A percentile compares a stretch with the other conserved stretches of the same genome.
Evolutionary conservation across 1,140 invertebrate species (phyloP).

Genomic region (Conopomorpha cramerella): DNA sequence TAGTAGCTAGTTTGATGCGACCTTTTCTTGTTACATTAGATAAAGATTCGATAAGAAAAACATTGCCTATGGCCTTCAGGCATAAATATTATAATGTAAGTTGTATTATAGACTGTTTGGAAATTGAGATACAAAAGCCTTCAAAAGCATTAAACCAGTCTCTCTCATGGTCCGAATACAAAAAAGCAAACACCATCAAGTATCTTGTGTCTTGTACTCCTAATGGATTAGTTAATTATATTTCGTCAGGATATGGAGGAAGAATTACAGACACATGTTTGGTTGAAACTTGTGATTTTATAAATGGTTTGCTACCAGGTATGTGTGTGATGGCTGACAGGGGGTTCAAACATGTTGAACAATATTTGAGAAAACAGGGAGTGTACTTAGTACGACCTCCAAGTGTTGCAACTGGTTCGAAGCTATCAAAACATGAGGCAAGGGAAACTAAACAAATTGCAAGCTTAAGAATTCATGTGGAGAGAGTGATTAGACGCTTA

Average conservation of each 20-base stretch:
- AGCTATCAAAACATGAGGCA: constrained; percentile 16
- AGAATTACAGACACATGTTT: constrained; percentile 24
- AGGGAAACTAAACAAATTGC: constrained; percentile 23
- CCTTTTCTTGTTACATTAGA: constrained; percentile 10
- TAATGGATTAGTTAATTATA: constrained; percentile 38
- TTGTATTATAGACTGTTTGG: constrained; percentile 36
- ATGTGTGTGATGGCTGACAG: constrained; percentile 26
- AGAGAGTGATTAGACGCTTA: constrained; percentile 18
- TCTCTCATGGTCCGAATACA: constrained; percentile 51
- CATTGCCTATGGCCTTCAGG: constrained; percentile 23
- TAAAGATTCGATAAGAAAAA: constrained; percentile 7
- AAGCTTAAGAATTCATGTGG: constrained; percentile 20
- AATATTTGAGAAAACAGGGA: constrained; percentile 11
- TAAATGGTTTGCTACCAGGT: constrained; percentile 14
- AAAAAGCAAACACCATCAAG: constrained; percentile 52
- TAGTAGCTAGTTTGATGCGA: constrained; percentile 8
- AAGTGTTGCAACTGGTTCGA: constrained; percentile 19
- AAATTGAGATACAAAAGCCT: constrained; percentile 45
- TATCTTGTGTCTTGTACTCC: constrained; percentile 50
- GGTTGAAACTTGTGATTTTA: constrained; percentile 27
- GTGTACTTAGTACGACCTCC: constrained; percentile 32
- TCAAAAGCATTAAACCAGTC: constrained; percentile 31
- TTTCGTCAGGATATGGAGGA: constrained; percentile 39
- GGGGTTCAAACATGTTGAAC: constrained; percentile 31
- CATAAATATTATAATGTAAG: constrained; percentile 16